phyloP scores from a whole-genome alignment of 2,888 invertebrate genomes.

The Tridacna gigas region DNA sequence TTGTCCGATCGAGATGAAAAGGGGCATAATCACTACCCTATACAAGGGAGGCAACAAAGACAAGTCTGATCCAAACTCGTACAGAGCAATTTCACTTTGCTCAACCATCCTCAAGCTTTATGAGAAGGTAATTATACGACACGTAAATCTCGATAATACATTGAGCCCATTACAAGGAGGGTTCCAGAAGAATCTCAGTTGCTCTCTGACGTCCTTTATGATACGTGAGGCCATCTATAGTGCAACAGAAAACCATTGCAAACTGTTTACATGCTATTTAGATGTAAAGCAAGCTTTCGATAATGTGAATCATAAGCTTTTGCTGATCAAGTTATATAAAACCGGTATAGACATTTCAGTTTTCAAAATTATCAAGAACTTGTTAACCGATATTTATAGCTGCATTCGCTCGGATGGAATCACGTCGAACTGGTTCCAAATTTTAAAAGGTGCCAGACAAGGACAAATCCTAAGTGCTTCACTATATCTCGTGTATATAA shows the following conservation, averaged over 20 bases:
- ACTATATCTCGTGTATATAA: slow-evolving; percentile 1
- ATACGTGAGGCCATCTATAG: not conserved
- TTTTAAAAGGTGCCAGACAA: slow-evolving; percentile 1
- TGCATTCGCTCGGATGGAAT: not conserved
- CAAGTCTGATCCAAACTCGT: not conserved
- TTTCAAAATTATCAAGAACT: not conserved
- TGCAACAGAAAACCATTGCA: not conserved
- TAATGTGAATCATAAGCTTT: not conserved
- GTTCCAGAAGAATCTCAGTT: not conserved
- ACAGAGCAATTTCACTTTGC: slow-evolving; percentile 1
- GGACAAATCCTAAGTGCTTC: not conserved
- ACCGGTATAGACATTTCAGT: not conserved
- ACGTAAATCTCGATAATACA: not conserved
- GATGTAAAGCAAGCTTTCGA: slow-evolving; percentile 16
- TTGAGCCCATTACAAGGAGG: slow-evolving; percentile 5
- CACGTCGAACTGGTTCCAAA: slow-evolving; percentile 1
- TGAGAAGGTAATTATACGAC: not conserved
- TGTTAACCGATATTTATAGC: not conserved
- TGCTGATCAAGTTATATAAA: not conserved
- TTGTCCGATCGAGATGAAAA: slow-evolving; percentile 5
- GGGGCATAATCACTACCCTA: not conserved
- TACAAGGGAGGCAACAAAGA: slow-evolving; percentile 2
- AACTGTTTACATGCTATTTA: slow-evolving; percentile 8
- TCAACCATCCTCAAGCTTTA: not conserved
- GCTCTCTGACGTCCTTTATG: slow-evolving; percentile 3